These are phyloP conservation scores for Propithecus coquereli DNA, from an alignment of 2,113 vertebrate species.

Conservation along the genomic window DNA sequence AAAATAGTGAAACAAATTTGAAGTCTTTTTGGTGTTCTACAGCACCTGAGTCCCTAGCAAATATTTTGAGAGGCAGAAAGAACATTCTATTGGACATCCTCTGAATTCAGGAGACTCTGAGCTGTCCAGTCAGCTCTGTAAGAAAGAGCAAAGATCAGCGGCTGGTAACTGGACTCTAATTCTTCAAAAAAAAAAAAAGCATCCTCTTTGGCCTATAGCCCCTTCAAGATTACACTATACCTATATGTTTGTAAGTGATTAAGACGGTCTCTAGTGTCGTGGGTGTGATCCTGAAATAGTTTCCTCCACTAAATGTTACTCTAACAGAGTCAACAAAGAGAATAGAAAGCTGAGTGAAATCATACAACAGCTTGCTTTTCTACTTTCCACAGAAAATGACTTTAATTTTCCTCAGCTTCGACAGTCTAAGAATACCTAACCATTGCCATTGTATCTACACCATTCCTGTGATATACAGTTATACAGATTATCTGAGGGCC, in stretches of 20 bases:
- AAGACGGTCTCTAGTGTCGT: background rate
- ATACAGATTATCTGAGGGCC: background rate
- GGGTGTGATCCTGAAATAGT: slow-evolving; percentile 42
- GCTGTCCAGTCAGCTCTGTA: background rate
- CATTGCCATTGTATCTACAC: background rate
- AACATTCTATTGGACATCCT: background rate
- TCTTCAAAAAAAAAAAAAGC: background rate
- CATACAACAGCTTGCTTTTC: background rate
- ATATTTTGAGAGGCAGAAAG: background rate
- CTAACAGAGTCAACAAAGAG: background rate
- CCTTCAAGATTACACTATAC: background rate
- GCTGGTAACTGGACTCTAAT: background rate
- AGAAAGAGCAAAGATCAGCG: background rate
- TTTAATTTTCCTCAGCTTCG: slow-evolving; percentile 3
- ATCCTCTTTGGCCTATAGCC: background rate
- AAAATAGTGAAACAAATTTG: background rate
- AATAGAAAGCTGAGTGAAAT: slow-evolving; percentile 26
- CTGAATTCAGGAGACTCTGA: background rate
- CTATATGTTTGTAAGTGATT: background rate
- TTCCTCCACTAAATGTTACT: slow-evolving; percentile 28
- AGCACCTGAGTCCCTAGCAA: background rate
- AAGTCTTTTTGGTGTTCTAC: background rate
- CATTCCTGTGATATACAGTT: background rate
- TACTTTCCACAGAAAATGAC: background rate
- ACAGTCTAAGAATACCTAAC: background rate